Evolutionary conservation across 2,888 invertebrate species (phyloP), one percentile per base, ranked within the genome.

Genomic region (Sarcophaga rosellei): DNA sequence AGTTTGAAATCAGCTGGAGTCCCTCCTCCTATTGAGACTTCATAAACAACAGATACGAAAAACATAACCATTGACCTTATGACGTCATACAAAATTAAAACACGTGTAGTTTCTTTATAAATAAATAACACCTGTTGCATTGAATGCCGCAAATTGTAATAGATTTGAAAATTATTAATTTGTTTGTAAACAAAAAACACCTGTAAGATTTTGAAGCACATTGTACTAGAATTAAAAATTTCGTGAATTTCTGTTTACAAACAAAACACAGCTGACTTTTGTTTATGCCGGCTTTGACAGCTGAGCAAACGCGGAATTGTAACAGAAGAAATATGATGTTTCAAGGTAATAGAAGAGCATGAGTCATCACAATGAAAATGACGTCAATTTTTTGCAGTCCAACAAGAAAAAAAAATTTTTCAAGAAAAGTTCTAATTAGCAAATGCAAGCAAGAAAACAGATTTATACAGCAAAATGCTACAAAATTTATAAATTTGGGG

Each of bases 321-420:
- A 86, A 59, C 68, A 85, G 84, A 87, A 53, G 20, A n/a, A 1
- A 35, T 12, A 17, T 21, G 10, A 65, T 17, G 53, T n/a, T 25
- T 59, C 11, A 81, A 25, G 35, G 77, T 88, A 75, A 84, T 72
- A 84, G 83, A 86, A 57, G 59, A 63, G 23, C 25, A 84, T 85
- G 75, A 88, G 65, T 88, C 86, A 83, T 80, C 69, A 76, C 25
- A 80, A 86, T 63, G 23, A 86, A 68, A 84, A 61, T 77, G 82
- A 88, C 87, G 87, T 86, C 88, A 88, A 63, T 25, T 86, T 86
- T 86, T 84, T 88, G 85, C 87, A 74, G 47, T 20, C 44, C 57
- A 23, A 57, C 4, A 15, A 12, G 23, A 66, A 57, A 66, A 80
- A 47, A 66, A 80, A 47, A 20, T 61, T 25, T 62, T 45, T 15